Evolutionary conservation across 1,140 invertebrate species (phyloP).

Genomic region (Atopsyche davidsoni): DNA sequence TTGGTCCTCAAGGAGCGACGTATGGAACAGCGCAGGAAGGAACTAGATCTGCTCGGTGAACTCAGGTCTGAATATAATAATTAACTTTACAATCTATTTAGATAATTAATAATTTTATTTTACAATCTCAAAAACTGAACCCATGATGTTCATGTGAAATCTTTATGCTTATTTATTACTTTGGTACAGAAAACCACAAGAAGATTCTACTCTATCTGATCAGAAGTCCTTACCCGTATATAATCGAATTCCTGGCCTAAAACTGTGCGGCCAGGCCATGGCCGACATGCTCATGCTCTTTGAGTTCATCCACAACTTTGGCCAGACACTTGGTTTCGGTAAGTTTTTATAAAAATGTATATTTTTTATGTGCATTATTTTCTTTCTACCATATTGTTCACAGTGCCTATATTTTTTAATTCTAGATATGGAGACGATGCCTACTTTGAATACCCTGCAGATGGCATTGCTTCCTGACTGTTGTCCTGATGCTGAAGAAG

Average conservation of each 20-base stretch:
- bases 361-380: background rate
- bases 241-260: slow-evolving; percentile 73
- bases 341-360: slow-evolving; percentile 36
- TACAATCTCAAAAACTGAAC: background rate
- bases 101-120: no score
- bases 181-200: slow-evolving; percentile 67
- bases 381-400: slow-evolving; percentile 2
- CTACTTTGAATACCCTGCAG: slow-evolving; percentile 79
- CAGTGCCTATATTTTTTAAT: slow-evolving; percentile 13
- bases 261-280: slow-evolving; percentile 80
- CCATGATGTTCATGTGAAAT: background rate
- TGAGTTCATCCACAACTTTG: slow-evolving; percentile 94
- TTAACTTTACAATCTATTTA: background rate
- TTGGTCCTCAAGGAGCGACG: slow-evolving; percentile 75
- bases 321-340: slow-evolving; percentile 88
- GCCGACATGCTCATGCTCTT: slow-evolving; percentile 88
- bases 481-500: slow-evolving; percentile 72
- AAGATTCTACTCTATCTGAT: slow-evolving; percentile 74
- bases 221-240: slow-evolving; percentile 69
- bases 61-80: slow-evolving; percentile 44
- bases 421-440: slow-evolving; percentile 79
- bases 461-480: slow-evolving; percentile 76
- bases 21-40: slow-evolving; percentile 73
- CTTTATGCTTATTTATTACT: slow-evolving; percentile 6
- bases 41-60: slow-evolving; percentile 78